phyloP scores from a whole-genome alignment of 2,888 invertebrate species.

The Orthosia cruda region DNA sequence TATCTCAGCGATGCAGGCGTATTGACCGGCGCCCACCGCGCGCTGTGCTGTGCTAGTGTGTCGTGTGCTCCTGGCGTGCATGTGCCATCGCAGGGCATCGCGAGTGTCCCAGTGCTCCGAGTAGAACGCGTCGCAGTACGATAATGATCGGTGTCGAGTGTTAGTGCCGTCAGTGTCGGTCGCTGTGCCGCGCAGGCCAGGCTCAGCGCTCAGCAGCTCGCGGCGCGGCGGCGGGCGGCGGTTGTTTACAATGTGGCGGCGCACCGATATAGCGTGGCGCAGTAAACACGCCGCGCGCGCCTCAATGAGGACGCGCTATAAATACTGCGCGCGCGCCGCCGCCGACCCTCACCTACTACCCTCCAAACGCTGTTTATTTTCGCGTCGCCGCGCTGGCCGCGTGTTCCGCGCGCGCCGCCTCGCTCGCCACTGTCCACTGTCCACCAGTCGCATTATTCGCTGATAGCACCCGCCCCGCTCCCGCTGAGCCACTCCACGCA shows the following conservation, averaged over 20 bases:
- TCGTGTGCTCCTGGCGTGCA: conserved; percentile 8
- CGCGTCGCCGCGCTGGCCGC: conserved; percentile 48
- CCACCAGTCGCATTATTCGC: not conserved
- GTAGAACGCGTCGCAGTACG: not conserved
- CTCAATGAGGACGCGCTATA: conserved; percentile 82
- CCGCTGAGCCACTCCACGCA: not conserved
- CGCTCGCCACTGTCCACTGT: not conserved
- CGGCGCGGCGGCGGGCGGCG: conserved; percentile 23
- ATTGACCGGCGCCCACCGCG: conserved; percentile 56
- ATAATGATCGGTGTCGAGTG: conserved; percentile 24
- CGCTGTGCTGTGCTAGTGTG: conserved; percentile 35
- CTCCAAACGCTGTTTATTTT: conserved; percentile 79
- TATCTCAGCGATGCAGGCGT: conserved; percentile 55
- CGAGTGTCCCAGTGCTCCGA: conserved; percentile 17
- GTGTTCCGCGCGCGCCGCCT: conserved; percentile 29
- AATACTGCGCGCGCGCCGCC: conserved; percentile 78
- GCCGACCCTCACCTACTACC: conserved; percentile 86
- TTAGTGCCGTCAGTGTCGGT: conserved; percentile 39
- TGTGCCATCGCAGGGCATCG: conserved; percentile 47
- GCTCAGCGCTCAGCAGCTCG: conserved; percentile 26
- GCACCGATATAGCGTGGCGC: conserved; percentile 72
- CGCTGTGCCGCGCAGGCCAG: conserved; percentile 11
- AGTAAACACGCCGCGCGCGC: conserved; percentile 72
- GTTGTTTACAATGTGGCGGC: conserved; percentile 67
- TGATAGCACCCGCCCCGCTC: not conserved